A percentile compares a stretch with the other conserved stretches of the same genome.
phyloP scores from a whole-genome alignment of 2,113 vertebrate species.

The Calyptomena viridis region DNA sequence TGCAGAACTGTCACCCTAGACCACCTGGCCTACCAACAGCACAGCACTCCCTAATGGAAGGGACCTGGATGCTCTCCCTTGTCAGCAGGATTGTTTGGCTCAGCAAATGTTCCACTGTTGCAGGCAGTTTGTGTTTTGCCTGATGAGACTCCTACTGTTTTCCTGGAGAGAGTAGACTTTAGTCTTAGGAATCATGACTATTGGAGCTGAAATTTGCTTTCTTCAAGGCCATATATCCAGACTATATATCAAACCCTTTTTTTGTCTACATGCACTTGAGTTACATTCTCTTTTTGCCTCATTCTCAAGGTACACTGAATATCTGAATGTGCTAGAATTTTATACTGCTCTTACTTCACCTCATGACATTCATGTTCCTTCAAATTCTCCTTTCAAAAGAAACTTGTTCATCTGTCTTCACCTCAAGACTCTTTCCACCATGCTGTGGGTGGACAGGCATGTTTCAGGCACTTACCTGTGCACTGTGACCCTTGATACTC shows the following conservation, averaged over 20 bases:
- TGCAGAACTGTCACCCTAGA: neutral
- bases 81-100: neutral
- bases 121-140: neutral
- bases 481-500: neutral
- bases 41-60: accelerated
- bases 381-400: neutral
- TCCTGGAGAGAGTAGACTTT: neutral
- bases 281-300: neutral
- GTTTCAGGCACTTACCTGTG: neutral
- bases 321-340: neutral
- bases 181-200: neutral
- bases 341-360: neutral
- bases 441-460: neutral
- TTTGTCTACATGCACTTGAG: neutral
- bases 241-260: neutral
- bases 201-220: neutral
- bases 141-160: neutral
- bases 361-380: neutral
- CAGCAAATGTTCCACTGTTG: neutral
- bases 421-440: neutral
- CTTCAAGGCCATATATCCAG: neutral
- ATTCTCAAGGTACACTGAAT: neutral
- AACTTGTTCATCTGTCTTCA: neutral
- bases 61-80: neutral
- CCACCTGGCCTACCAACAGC: neutral